Conservation (phyloP, 37 sponge, comb jelly and placozoan genomes). For the Halichondria panicea region DNA sequence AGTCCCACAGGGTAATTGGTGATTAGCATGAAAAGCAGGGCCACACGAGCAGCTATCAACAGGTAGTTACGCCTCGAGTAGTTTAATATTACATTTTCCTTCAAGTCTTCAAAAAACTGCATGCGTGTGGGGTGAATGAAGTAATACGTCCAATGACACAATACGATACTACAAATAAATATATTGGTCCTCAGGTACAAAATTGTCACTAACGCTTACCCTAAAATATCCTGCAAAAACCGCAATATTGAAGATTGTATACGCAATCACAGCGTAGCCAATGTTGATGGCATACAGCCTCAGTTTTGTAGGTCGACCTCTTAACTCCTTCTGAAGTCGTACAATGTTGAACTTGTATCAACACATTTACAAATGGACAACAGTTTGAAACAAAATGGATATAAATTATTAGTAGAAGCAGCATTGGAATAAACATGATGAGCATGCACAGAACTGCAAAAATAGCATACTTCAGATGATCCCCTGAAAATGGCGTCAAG, state of each 20-base stretch:
- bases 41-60: constrained; percentile 51
- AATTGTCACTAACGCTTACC: constrained; percentile 32
- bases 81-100: constrained; percentile 50
- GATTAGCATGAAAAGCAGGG: constrained; percentile 69
- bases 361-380: too few relatives aligned
- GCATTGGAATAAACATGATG: too few relatives aligned
- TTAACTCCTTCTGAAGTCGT: constrained; percentile 66
- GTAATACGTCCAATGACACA: too few relatives aligned
- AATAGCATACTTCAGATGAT: too few relatives aligned
- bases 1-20: constrained; percentile 73
- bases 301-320: constrained; percentile 9
- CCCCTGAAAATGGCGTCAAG: too few relatives aligned
- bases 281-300: constrained; percentile 38
- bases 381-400: too few relatives aligned
- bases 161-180: too few relatives aligned
- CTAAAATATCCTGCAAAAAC: constrained; percentile 52
- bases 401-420: too few relatives aligned
- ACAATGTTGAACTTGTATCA: constrained; percentile 83
- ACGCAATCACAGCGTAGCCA: constrained; percentile 36
- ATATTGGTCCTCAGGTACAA: too few relatives aligned
- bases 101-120: constrained; percentile 44
- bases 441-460: too few relatives aligned
- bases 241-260: constrained; percentile 53
- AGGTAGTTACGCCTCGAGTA: constrained; percentile 38
- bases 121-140: background rate